Evolutionary conservation across 2,797 vertebrate species (phyloP), one percentile per base, ranked within the genome.

Genomic region (Poecilia velifera): DNA sequence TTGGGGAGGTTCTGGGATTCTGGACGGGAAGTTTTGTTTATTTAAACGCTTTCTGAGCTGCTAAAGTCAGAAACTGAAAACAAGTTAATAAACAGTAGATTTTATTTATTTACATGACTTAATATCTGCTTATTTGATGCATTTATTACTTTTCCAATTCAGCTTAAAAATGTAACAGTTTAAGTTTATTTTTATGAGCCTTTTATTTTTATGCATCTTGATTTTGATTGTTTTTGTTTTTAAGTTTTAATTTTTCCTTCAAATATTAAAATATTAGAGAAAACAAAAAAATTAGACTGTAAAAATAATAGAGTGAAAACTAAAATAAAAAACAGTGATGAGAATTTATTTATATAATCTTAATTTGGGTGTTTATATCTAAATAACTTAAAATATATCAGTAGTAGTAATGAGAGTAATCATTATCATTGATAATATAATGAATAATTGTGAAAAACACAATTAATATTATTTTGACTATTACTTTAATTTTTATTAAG

Each of bases 1-100:
- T 98, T 99, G 84, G 98, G 98, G 96, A 99, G 96, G 93, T 99
- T 98, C 96, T 99, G 98, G 86, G 98, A 98, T 95, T 99, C 98
- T 99, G 92, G 46, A 89, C 87, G 12, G 55, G n/a, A 73, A 53
- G 51, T 53, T 53, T 62, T 2, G 14, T 34, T 31, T 34, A 62
- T 31, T 57, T 6, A 31, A 18, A 62, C 28, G 4, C 5, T 59
- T 31, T 62, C 57, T 62, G 14, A 31, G 57, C 28, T 28, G 55
- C 8, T 28, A 5, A 2, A 3, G 18, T 39, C 34, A 41, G 8
- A 66, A 66, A 66, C 62, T 66, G 62, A 66, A 25, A 66, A 20
- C 12, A 66, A 66, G 62, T 31, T 53, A 25, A 53, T 53, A 25
- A 53, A 25, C 51, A 13, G 25, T 1, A 55, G 25, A 28, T 57